Evolutionary conservation across 2,113 vertebrate genomes (phyloP), one percentile per base, ranked within the genome.

Genomic region (Caracal caracal): DNA sequence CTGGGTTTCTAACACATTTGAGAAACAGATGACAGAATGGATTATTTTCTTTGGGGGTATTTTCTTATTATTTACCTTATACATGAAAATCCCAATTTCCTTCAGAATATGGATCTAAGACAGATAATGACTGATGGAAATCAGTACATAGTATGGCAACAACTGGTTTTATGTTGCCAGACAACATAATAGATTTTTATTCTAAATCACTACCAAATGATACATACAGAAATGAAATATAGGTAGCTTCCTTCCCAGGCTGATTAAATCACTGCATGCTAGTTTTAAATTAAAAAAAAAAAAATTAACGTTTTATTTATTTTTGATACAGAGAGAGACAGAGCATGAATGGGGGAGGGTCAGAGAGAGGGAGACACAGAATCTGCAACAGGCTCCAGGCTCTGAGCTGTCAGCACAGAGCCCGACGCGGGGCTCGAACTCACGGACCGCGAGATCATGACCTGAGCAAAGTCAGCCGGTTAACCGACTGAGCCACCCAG

Each of bases 21-120:
- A 92, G 56, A 89, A 80, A 70, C 6, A 68, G 10, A 53, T 16
- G 37, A 40, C 1, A 47, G 6, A 30, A 30, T 20, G 17, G 4
- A n/a, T 88, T 2, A 17, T 75, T 71, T 96, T 87, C 83, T 51
- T 75, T 56, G 9, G 70, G 56, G 33, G 2, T 68, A 35, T 71
- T 6, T 95, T 90, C 35, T 92, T 59, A 16, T 40, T 73, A 33
- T 59, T 94, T 56, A 83, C 65, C 87, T 86, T 47, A 43, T 6
- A 56, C 10, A 51, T 51, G 4, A 24, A 81, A 76, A 82, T 56
- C 20, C 61, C 12, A 43, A 40, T 93, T 82, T 94, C 22, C 68
- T 79, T 61, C 37, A 88, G 47, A 35, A 63, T 11, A 12, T 17
- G 8, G 37, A 70, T 4, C 9, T 51, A 83, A 70, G 7, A 20